Evolutionary conservation across 2,113 vertebrate genomes (phyloP), one percentile per base, ranked within the genome.

Genomic region (Benitochromis conjunctus): DNA sequence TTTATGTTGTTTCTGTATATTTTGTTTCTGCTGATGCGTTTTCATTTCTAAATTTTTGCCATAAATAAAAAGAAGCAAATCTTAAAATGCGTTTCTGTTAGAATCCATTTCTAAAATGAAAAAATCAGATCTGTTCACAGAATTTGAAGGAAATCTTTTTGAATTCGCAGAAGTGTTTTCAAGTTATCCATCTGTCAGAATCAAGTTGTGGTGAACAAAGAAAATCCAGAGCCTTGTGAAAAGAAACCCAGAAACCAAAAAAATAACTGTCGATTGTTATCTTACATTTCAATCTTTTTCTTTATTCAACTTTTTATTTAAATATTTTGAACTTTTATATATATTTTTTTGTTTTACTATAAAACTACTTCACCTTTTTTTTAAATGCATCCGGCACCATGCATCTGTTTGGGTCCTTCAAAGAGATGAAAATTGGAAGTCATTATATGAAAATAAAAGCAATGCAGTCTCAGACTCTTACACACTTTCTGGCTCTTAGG

Each of bases 381-480:
- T 51, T 57, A 71, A 82, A 64, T 80, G 19, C 53, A 24, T 31
- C 11, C 9, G 57, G 13, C 31, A 19, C 10, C 24, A 26, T 80
- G 43, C 46, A 48, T 16, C 51, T 82, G 48, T 56, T 38, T 54
- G 29, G 29, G 80, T 86, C 19, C 13, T 77, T 92, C 53, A 55
- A 58, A 34, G 19, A 56, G 21, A 64, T 78, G 38, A 77, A 84
- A 87, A 89, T 82, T 62, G 34, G 21, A 71, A 51, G 43, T 90
- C 43, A 58, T 90, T 86, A 79, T 36, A 58, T 26, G 26, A 80
- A 86, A 90, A 82, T 87, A 74, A 82, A 88, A 86, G 64, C 74
- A 74, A 71, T 58, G 14, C 77, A 76, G 55, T 85, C 58, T 78
- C 64, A 36, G 48, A 74, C 31, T 84, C 54, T 53, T 83, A 81